phyloP scores from a whole-genome alignment of 2,888 invertebrate genomes.

The Drosophila subsilvestris region DNA sequence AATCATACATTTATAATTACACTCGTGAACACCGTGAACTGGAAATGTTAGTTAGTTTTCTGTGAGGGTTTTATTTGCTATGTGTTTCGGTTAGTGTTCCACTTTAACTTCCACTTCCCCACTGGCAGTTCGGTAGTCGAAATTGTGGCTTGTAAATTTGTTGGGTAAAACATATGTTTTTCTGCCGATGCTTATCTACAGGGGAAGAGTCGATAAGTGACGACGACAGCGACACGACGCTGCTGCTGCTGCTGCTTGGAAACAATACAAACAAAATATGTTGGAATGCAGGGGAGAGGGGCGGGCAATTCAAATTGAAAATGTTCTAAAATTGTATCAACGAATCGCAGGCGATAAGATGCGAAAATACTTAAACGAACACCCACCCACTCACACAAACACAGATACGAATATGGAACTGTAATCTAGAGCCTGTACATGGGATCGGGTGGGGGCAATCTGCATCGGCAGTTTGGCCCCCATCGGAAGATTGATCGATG shows the following conservation, averaged over 20 bases:
- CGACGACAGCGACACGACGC: slow-evolving; percentile 14
- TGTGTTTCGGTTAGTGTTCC: slow-evolving; percentile 4
- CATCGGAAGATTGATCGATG: slow-evolving; percentile 30
- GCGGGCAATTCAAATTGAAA: slow-evolving; percentile 34
- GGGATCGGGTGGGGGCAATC: background rate
- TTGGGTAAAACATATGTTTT: slow-evolving; percentile 65
- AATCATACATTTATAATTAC: background rate
- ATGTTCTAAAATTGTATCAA: slow-evolving; percentile 64
- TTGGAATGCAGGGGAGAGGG: background rate
- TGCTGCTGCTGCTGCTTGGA: background rate
- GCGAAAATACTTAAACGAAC: slow-evolving; percentile 14
- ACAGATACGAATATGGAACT: background rate
- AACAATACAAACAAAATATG: slow-evolving; percentile 15
- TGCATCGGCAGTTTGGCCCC: background rate
- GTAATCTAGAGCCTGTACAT: background rate
- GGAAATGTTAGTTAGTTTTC: slow-evolving; percentile 10
- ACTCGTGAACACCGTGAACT: background rate
- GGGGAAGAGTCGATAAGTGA: slow-evolving; percentile 62
- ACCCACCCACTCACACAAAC: background rate
- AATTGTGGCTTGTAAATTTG: slow-evolving; percentile 36
- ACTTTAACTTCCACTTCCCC: slow-evolving; percentile 5
- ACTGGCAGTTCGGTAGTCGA: slow-evolving; percentile 31
- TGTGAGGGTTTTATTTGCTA: background rate
- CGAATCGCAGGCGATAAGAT: slow-evolving; percentile 62
- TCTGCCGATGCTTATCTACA: slow-evolving; percentile 68